These are phyloP conservation scores for Calameuta idolon DNA, from an alignment of 2,888 invertebrate species.

Conservation along the genomic window DNA sequence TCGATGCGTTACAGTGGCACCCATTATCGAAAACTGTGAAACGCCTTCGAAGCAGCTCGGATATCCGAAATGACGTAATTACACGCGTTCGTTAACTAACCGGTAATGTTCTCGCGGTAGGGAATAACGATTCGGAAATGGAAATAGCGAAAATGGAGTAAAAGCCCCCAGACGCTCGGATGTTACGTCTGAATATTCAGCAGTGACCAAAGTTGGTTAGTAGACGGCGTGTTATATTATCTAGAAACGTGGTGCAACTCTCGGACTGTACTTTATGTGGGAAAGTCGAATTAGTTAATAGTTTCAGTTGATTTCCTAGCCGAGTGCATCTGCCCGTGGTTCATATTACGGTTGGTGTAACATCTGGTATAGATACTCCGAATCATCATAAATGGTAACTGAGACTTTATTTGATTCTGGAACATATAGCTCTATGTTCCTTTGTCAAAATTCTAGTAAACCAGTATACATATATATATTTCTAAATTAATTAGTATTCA, in stretches of 20 bases:
- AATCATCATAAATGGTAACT: slow-evolving; percentile 7
- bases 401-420: not conserved
- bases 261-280: slow-evolving; percentile 17
- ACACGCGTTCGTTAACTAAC: slow-evolving; percentile 31
- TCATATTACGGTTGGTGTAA: not conserved
- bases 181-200: slow-evolving; percentile 10
- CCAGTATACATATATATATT: not conserved
- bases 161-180: slow-evolving; percentile 25
- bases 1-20: not conserved
- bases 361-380: slow-evolving; percentile 2
- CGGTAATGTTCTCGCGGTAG: not conserved
- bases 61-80: slow-evolving; percentile 37
- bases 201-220: slow-evolving; percentile 10
- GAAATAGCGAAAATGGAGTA: slow-evolving; percentile 29
- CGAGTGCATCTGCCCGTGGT: slow-evolving; percentile 12
- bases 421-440: not conserved
- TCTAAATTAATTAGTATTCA: not conserved
- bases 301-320: slow-evolving; percentile 32
- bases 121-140: slow-evolving; percentile 24
- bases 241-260: not conserved
- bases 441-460: not conserved
- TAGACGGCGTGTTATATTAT: slow-evolving; percentile 5
- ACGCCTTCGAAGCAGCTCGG: not conserved
- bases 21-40: not conserved
- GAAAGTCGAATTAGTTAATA: slow-evolving; percentile 41